Base-by-base conservation (phyloP, 2,888 invertebrate genomes). In the Alloscopus bannaensis region DNA sequence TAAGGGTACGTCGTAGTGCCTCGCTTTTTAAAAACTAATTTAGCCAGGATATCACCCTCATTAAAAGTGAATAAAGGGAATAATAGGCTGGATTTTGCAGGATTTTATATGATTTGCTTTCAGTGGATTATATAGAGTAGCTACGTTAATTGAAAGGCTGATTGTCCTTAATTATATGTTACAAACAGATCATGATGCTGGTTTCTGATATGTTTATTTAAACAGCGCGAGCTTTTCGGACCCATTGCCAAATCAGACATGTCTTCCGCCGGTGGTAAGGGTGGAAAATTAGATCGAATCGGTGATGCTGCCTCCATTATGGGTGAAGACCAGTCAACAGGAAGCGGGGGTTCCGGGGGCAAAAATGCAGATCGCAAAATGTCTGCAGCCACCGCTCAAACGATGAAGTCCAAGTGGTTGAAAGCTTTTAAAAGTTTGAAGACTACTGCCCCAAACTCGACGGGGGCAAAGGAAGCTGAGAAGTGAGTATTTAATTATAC, bases 401-500 rank as follows among this genome's bases (percentile, higher is more conserved):
- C 87, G 24, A 97, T 97, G 93, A 97, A 97, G 91, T 96, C 94
- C 88, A 97, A 97, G 91, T 98, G 98, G 98, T 91, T 97, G 87
- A 98, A 97, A 90, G 98, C 98, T 84, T 96, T 98, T 91, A 94
- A 95, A 89, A 96, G 95, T 89, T 91, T 98, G 86, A 96, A 96
- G 90, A 95, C 95, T 31, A 57, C 81, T 26, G 26, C 73, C 24
- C 36, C 36, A 4, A 47, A 45, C 66, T 26, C 60, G 20, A 81
- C 90, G 88, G 28, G 89, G 88, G 60, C 90, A 88, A 90, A 87
- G 86, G 88, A 88, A 87, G 87, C 89, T 75, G 93, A 93, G 88
- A 93, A 93, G 93, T 93, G 89, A 92, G 92, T 90, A 55, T 65
- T 29, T 47, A 65, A 59, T 31, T 59, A 59, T 59, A 18, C n/a